Conservation (phyloP, 2,888 invertebrate genomes). For the Chloroclysta siterata region DNA sequence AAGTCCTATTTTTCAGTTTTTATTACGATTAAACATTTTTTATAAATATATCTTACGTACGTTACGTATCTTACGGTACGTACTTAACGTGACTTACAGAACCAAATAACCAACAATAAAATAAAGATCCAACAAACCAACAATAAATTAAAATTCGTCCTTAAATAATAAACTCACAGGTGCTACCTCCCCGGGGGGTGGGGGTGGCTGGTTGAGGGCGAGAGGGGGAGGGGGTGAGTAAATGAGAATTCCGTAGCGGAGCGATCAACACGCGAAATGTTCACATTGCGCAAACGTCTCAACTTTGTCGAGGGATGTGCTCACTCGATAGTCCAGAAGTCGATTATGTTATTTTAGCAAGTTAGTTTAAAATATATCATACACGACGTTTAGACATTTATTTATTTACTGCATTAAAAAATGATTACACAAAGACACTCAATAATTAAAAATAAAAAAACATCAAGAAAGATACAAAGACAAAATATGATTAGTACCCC, state of each 20-base stretch:
- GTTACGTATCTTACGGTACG: too few species aligned
- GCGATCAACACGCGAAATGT: constrained; percentile 83
- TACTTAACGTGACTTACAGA: too few species aligned
- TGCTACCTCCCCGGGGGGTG: constrained; percentile 36
- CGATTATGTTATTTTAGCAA: background rate
- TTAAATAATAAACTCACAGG: constrained; percentile 46
- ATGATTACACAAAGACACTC: too few species aligned
- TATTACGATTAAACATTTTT: too few species aligned
- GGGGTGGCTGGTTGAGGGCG: constrained; percentile 42
- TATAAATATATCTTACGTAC: too few species aligned
- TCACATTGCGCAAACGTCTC: constrained; percentile 84
- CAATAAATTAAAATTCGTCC: constrained; percentile 28
- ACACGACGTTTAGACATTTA: too few species aligned
- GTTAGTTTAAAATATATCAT: too few species aligned
- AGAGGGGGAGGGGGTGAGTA: constrained; percentile 53
- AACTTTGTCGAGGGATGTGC: constrained; percentile 63
- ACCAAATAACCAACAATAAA: background rate
- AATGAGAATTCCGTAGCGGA: constrained; percentile 81
- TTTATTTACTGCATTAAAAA: too few species aligned
- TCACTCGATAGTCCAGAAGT: background rate
- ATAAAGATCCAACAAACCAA: constrained; percentile 16
- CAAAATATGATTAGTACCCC: too few species aligned
- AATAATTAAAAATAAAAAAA: too few species aligned
- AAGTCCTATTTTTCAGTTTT: too few species aligned
- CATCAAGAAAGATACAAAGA: too few species aligned